Percentiles rank a stretch among this genome's conserved stretches.
phyloP scores from a whole-genome alignment of 2,888 invertebrate genomes.

The Polyommatus iphigenia region DNA sequence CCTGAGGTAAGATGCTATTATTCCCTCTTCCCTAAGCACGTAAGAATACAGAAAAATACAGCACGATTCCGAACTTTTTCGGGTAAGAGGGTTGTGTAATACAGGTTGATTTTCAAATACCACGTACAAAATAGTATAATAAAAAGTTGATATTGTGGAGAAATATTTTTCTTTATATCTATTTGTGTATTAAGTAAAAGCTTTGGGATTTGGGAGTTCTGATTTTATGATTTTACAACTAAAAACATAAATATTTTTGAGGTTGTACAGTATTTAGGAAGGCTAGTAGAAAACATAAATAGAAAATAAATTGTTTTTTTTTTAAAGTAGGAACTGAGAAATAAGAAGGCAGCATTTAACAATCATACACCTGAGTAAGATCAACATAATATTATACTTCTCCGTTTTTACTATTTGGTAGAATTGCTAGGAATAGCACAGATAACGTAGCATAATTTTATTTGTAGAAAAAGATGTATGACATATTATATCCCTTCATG shows the following conservation, averaged over 20 bases:
- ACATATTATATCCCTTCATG: neutral
- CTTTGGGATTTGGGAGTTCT: neutral
- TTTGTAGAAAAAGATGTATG: neutral
- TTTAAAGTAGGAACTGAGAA: too few species aligned
- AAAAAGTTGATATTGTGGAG: neutral
- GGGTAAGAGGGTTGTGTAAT: neutral
- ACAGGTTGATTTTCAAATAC: neutral
- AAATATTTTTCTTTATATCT: neutral
- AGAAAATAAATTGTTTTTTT: too few species aligned
- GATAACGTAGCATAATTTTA: neutral
- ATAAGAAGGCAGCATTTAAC: too few species aligned
- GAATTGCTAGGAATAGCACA: too few species aligned
- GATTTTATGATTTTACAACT: neutral
- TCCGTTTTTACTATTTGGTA: neutral
- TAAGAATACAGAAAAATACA: conserved; percentile 1
- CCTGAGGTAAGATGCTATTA: conserved; percentile 35
- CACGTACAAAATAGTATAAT: neutral
- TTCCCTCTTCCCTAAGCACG: conserved; percentile 35
- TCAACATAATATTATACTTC: neutral
- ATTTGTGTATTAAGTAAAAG: neutral
- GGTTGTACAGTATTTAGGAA: neutral
- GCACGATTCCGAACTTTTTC: neutral
- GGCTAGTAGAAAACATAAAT: too few species aligned
- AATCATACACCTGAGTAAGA: too few species aligned
- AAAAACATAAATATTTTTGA: neutral